Conservation (phyloP, 37 sponge, comb jelly and placozoan genomes). For the Diacarnus erythraeanus region DNA sequence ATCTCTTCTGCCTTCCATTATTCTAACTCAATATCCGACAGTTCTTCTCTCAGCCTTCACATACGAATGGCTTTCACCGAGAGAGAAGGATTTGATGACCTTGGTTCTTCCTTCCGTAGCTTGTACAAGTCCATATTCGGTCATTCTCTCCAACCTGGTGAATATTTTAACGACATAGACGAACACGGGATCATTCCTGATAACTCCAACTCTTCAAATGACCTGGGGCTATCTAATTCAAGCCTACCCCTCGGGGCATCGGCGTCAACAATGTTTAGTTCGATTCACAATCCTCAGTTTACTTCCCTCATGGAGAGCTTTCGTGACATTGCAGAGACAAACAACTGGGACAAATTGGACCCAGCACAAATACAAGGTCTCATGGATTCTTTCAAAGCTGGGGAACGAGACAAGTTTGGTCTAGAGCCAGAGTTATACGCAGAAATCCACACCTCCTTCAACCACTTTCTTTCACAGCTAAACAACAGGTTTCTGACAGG, state of each 20-base stretch:
- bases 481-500: conserved; percentile 17
- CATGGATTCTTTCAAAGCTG: conserved; percentile 45
- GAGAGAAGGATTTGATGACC: conserved; percentile 52
- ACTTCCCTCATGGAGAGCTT: conserved; percentile 63
- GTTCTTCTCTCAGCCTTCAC: neutral
- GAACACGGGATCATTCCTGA: neutral
- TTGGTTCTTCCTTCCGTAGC: conserved; percentile 65
- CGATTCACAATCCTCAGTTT: conserved; percentile 17
- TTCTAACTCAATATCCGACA: conserved; percentile 30
- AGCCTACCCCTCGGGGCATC: conserved; percentile 8
- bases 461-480: conserved; percentile 58
- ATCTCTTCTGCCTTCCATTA: conserved; percentile 3
- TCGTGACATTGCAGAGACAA: conserved; percentile 62
- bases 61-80: conserved; percentile 43
- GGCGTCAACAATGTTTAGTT: neutral
- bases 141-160: conserved; percentile 15
- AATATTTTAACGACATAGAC: neutral
- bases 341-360: conserved; percentile 60
- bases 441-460: conserved; percentile 48
- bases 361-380: conserved; percentile 53
- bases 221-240: neutral
- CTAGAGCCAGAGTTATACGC: conserved; percentile 48
- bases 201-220: neutral
- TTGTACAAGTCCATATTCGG: conserved; percentile 75
- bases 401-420: conserved; percentile 56